Conservation (phyloP, 2,797 vertebrate species). For the Odontamblyopus rebecca region DNA sequence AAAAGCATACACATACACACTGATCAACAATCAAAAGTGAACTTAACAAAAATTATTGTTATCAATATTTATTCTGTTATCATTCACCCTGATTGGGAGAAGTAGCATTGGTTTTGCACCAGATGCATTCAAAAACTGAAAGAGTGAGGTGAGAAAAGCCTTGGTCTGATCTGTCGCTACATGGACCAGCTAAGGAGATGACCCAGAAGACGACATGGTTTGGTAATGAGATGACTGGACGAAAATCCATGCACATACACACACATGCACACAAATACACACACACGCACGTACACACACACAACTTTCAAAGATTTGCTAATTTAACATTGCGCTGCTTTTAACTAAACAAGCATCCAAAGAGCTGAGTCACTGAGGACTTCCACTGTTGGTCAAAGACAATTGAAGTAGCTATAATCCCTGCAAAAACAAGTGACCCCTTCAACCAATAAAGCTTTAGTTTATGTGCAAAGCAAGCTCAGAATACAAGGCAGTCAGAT, state of each 20-base stretch:
- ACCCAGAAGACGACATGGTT: conserved; percentile 28
- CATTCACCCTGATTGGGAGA: conserved; percentile 79
- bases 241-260: conserved; percentile 22
- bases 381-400: conserved; percentile 57
- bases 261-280: conserved; percentile 8
- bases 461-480: conserved; percentile 48
- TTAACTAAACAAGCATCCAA: conserved; percentile 48
- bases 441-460: conserved; percentile 64
- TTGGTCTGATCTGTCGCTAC: conserved; percentile 54
- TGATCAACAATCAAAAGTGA: conserved; percentile 77
- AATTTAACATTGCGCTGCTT: conserved; percentile 57
- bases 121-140: conserved; percentile 77
- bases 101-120: conserved; percentile 69
- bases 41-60: conserved; percentile 70
- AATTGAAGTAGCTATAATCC: conserved; percentile 55
- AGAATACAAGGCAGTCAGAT: conserved; percentile 44
- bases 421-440: conserved; percentile 58
- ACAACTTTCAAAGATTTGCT: conserved; percentile 27
- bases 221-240: conserved; percentile 33
- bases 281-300: conserved; percentile 12
- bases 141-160: conserved; percentile 65
- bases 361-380: conserved; percentile 52
- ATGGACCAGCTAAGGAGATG: conserved; percentile 23
- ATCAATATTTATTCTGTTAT: conserved; percentile 69
- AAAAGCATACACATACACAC: conserved; percentile 74